Percentiles rank a stretch among this genome's conserved stretches.
phyloP scores from a whole-genome alignment of 1,140 invertebrate species.

The Laodelphax striatellus region DNA sequence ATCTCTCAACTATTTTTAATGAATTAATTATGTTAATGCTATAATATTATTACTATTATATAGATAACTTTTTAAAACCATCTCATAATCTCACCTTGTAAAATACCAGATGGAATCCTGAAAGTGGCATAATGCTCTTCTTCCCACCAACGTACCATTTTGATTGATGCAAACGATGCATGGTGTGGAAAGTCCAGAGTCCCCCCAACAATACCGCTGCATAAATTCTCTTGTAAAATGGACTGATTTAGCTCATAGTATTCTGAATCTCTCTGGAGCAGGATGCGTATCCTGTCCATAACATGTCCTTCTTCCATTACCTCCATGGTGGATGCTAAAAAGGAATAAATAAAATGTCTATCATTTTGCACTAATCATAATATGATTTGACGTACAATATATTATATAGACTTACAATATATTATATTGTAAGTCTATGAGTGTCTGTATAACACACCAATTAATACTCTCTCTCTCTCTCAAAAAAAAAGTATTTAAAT shows the following conservation, averaged over 20 bases:
- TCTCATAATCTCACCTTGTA: conserved; percentile 10
- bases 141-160: conserved; percentile 67
- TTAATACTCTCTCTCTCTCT: too few species aligned
- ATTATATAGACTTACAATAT: too few species aligned
- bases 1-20: not conserved
- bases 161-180: conserved; percentile 66
- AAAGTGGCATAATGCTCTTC: conserved; percentile 50
- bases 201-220: conserved; percentile 57
- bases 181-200: conserved; percentile 64
- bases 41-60: too few species aligned
- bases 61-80: too few species aligned
- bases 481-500: too few species aligned
- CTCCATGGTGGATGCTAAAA: conserved; percentile 42
- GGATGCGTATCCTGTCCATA: conserved; percentile 65
- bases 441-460: too few species aligned
- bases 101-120: conserved; percentile 37
- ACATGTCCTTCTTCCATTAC: conserved; percentile 76
- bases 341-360: too few species aligned
- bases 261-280: conserved; percentile 62
- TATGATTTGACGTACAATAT: too few species aligned
- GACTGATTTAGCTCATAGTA: conserved; percentile 70
- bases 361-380: too few species aligned
- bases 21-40: too few species aligned
- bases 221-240: conserved; percentile 60
- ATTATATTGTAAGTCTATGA: too few species aligned